Percentiles rank a stretch among this genome's conserved stretches.
These are phyloP conservation scores for Sebastes trivittatus DNA, from an alignment of 2,797 vertebrate genomes.

Conservation along the genomic window DNA sequence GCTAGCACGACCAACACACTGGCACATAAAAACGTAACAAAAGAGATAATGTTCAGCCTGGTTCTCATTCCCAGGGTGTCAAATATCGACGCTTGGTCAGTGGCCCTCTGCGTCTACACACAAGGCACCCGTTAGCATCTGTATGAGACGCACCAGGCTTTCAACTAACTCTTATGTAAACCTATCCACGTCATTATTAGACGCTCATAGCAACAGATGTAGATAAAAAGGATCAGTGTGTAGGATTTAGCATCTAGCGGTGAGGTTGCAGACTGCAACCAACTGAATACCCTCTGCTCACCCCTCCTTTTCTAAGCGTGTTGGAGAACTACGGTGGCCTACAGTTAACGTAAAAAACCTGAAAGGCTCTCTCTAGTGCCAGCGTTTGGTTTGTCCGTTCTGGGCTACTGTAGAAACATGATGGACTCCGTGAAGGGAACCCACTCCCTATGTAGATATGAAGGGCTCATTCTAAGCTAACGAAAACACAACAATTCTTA, in stretches of 20 bases:
- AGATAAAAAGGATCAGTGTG: background rate
- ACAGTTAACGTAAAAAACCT: background rate
- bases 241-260: background rate
- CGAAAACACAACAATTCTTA: too few species aligned
- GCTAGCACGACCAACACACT: background rate
- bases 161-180: background rate
- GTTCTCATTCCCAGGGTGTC: too few species aligned
- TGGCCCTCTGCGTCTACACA: background rate
- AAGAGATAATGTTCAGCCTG: background rate
- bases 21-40: background rate
- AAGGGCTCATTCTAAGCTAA: background rate
- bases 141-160: background rate
- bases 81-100: too few species aligned
- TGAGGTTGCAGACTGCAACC: background rate
- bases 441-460: background rate
- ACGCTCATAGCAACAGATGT: too few species aligned
- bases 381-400: too few species aligned
- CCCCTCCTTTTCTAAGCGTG: background rate
- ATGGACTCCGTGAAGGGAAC: too few species aligned
- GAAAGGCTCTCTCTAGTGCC: too few species aligned
- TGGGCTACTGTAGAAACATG: too few species aligned
- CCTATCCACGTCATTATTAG: background rate
- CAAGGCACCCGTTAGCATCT: background rate
- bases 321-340: background rate
- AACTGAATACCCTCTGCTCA: background rate